These are phyloP conservation scores for Aethes cnicana DNA, from an alignment of 2,888 invertebrate species.

Conservation along the genomic window DNA sequence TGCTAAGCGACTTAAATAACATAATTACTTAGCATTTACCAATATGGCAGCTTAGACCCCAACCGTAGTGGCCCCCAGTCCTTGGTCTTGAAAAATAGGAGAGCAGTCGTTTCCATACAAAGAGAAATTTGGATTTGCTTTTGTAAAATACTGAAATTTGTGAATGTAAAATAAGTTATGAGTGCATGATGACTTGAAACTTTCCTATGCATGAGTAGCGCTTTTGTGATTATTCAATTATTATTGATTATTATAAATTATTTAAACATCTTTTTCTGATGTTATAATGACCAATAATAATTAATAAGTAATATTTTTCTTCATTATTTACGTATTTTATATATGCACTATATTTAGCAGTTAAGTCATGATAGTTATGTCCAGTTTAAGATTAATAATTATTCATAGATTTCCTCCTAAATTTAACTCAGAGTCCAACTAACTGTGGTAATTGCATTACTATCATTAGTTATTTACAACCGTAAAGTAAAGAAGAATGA, in stretches of 20 bases:
- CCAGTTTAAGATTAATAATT: not conserved
- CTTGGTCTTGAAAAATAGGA: constrained; percentile 50
- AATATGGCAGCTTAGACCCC: constrained; percentile 76
- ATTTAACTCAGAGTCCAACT: no score
- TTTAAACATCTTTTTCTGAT: not conserved
- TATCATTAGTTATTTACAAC: no score
- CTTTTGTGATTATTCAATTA: constrained; percentile 24
- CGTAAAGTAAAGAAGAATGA: no score
- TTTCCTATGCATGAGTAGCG: constrained; percentile 34
- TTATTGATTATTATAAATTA: constrained; percentile 8
- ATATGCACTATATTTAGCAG: constrained; percentile 21
- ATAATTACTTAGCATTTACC: constrained; percentile 78
- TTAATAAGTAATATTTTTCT: constrained; percentile 15
- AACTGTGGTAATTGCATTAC: no score
- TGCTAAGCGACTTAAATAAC: constrained; percentile 58
- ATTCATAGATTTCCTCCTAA: not conserved
- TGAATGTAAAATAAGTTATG: constrained; percentile 11
- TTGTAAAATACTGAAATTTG: not conserved
- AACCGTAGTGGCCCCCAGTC: constrained; percentile 55
- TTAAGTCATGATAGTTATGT: constrained; percentile 14
- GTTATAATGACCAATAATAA: constrained; percentile 10
- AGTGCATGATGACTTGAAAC: constrained; percentile 32
- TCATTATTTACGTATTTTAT: constrained; percentile 5
- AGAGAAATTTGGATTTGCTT: constrained; percentile 14
- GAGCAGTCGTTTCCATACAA: constrained; percentile 39